Percentiles rank a stretch among this genome's conserved stretches.
These are phyloP conservation scores for Drosophila formosana DNA, from an alignment of 2,888 invertebrate species.

Conservation along the genomic window DNA sequence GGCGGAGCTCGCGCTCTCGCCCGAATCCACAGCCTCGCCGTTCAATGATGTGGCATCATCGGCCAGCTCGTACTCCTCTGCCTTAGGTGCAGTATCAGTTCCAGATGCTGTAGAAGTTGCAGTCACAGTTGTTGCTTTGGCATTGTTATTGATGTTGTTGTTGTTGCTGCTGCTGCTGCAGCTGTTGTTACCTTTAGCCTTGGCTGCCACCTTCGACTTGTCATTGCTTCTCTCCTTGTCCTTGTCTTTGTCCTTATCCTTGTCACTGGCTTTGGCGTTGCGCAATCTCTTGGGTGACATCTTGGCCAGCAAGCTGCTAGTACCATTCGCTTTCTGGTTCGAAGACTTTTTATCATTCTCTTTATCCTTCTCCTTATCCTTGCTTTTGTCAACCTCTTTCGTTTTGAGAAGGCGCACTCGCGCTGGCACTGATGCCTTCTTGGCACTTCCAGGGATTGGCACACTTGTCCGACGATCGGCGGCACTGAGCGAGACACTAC, in stretches of 20 bases:
- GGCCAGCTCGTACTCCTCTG: slow-evolving; percentile 87
- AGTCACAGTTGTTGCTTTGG: background rate
- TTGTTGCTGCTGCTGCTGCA: slow-evolving; percentile 15
- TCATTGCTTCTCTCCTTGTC: slow-evolving; percentile 28
- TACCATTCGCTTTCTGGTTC: slow-evolving; percentile 60
- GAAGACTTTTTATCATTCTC: slow-evolving; percentile 70
- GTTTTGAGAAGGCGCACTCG: slow-evolving; percentile 56
- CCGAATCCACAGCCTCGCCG: slow-evolving; percentile 65
- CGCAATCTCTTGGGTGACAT: slow-evolving; percentile 77
- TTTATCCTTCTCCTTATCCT: slow-evolving; percentile 58
- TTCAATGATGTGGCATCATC: slow-evolving; percentile 86
- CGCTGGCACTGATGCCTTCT: slow-evolving; percentile 35
- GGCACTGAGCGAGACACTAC: slow-evolving; percentile 76
- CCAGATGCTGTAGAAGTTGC: background rate
- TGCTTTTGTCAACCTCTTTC: slow-evolving; percentile 63
- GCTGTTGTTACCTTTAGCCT: slow-evolving; percentile 19
- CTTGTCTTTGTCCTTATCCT: slow-evolving; percentile 45
- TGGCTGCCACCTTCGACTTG: slow-evolving; percentile 29
- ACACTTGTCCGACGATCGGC: slow-evolving; percentile 71
- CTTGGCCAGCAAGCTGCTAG: slow-evolving; percentile 67
- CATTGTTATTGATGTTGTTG: slow-evolving; percentile 53
- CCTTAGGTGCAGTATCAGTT: slow-evolving; percentile 39
- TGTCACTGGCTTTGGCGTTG: slow-evolving; percentile 51
- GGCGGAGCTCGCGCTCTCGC: slow-evolving; percentile 70
- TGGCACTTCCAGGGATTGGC: slow-evolving; percentile 41